Percentiles rank a stretch among this genome's conserved stretches.
These are phyloP conservation scores for Miichthys miiuy DNA, from an alignment of 2,797 vertebrate genomes.

Conservation along the genomic window DNA sequence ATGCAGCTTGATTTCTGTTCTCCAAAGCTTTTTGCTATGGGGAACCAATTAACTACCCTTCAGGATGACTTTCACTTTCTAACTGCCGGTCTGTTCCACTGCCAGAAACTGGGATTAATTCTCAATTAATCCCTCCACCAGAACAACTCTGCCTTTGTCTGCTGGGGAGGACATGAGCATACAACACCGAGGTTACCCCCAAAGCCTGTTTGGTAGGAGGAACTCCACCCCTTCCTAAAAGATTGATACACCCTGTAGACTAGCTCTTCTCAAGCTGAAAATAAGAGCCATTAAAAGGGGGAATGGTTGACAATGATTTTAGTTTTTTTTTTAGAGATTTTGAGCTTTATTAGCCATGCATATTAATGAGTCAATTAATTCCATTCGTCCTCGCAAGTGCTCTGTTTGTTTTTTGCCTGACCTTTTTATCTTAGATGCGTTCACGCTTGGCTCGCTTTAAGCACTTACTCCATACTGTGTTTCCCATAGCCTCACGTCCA, in stretches of 20 bases:
- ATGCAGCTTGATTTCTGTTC: slow-evolving; percentile 88
- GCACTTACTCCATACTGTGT: slow-evolving; percentile 87
- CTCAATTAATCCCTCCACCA: slow-evolving; percentile 91
- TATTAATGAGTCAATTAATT: slow-evolving; percentile 96
- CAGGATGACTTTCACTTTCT: slow-evolving; percentile 91
- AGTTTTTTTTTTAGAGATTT: slow-evolving; percentile 85
- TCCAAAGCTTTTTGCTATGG: slow-evolving; percentile 86
- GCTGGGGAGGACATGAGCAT: slow-evolving; percentile 87
- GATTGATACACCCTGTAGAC: slow-evolving; percentile 87
- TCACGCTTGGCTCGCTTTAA: slow-evolving; percentile 89
- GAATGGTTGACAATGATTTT: slow-evolving; percentile 87
- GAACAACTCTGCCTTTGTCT: slow-evolving; percentile 91
- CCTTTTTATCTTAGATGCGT: slow-evolving; percentile 90
- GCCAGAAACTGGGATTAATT: slow-evolving; percentile 92
- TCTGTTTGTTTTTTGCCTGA: slow-evolving; percentile 93
- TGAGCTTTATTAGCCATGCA: slow-evolving; percentile 91
- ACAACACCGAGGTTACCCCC: slow-evolving; percentile 85
- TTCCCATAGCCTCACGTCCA: slow-evolving; percentile 85
- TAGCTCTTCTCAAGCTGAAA: slow-evolving; percentile 88
- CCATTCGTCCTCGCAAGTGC: slow-evolving; percentile 90
- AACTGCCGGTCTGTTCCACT: slow-evolving; percentile 87
- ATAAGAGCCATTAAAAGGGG: slow-evolving; percentile 88
- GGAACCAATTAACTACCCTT: slow-evolving; percentile 92
- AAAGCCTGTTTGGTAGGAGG: slow-evolving; percentile 79
- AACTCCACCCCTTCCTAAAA: slow-evolving; percentile 76